Evolutionary conservation across 2,113 vertebrate species (phyloP).

Genomic region (Vulpes vulpes): DNA sequence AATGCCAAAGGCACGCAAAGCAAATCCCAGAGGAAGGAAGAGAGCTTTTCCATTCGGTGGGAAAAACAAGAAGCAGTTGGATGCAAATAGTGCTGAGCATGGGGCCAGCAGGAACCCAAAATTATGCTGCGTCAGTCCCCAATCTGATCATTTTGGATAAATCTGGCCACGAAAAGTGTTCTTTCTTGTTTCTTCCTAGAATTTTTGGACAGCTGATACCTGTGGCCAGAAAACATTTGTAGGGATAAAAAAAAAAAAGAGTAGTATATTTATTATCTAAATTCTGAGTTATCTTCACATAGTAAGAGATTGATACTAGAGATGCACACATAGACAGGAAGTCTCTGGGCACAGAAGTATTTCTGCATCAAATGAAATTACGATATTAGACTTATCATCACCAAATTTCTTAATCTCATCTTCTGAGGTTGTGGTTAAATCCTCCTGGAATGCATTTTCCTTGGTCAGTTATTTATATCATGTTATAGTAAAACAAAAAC

Average conservation of each 20-base stretch:
- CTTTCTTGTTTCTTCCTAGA: neutral
- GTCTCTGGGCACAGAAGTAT: neutral
- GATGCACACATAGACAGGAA: neutral
- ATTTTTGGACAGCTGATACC: neutral
- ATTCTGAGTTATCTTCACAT: neutral
- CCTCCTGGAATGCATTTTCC: neutral
- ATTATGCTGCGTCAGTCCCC: too few relatives aligned
- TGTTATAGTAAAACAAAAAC: neutral
- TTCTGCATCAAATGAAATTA: neutral
- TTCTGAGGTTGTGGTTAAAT: neutral
- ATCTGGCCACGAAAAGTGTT: neutral
- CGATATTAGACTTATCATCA: neutral
- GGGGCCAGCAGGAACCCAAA: neutral
- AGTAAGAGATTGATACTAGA: neutral
- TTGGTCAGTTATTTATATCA: neutral
- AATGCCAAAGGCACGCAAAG: neutral
- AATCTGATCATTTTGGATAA: neutral
- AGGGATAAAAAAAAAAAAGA: neutral
- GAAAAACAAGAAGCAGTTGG: accelerated
- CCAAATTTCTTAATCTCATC: neutral
- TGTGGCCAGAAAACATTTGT: neutral
- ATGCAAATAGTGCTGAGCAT: accelerated
- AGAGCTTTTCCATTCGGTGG: neutral
- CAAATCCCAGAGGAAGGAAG: neutral
- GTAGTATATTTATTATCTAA: neutral